These are phyloP conservation scores for Platichthys flesus DNA, from an alignment of 2,113 vertebrate species.

Conservation along the genomic window DNA sequence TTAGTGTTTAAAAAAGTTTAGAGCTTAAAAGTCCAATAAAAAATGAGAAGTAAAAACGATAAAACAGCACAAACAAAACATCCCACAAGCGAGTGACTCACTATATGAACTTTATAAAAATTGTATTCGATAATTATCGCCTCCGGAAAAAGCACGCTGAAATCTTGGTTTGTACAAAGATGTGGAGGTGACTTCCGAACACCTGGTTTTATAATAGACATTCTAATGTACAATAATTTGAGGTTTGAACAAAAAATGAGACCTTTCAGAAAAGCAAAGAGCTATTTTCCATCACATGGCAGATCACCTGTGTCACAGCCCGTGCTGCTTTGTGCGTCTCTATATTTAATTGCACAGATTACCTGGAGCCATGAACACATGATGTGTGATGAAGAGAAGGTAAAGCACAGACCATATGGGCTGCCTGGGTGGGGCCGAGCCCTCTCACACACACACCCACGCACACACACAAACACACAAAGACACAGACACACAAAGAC, in stretches of 20 bases:
- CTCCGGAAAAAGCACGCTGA: background rate
- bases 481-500: slow-evolving; percentile 12
- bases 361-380: slow-evolving; percentile 68
- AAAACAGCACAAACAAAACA: background rate
- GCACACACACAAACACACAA: background rate
- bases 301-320: background rate
- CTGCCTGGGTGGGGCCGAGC: slow-evolving; percentile 29
- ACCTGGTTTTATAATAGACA: background rate
- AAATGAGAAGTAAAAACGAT: background rate
- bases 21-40: background rate
- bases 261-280: no score
- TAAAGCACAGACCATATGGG: slow-evolving; percentile 58
- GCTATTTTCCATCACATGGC: background rate
- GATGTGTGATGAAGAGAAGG: slow-evolving; percentile 60
- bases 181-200: background rate
- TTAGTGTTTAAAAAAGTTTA: background rate
- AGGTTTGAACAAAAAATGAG: no score
- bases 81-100: background rate
- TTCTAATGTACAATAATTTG: no score
- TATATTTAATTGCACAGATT: slow-evolving; percentile 60
- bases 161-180: background rate
- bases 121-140: background rate
- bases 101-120: background rate
- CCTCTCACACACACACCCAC: slow-evolving; percentile 8
- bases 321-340: slow-evolving; percentile 44